These are phyloP conservation scores for Panzeria rudis DNA, from an alignment of 2,888 invertebrate genomes.

Conservation along the genomic window DNA sequence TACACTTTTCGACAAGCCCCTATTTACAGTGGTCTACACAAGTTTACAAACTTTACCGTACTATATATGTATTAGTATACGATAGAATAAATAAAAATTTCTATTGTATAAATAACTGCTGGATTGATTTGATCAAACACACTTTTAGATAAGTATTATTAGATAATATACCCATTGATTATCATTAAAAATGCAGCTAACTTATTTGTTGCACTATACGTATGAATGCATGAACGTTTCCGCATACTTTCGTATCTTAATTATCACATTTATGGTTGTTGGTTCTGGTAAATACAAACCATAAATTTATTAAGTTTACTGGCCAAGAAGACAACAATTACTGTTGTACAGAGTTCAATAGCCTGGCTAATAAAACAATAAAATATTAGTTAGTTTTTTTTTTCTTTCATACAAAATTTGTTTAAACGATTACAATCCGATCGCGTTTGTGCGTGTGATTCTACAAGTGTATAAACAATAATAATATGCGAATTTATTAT, in stretches of 20 bases:
- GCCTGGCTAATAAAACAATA: constrained; percentile 38
- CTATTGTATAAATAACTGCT: no score
- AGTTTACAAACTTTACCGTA: neutral
- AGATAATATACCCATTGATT: neutral
- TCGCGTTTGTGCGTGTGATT: neutral
- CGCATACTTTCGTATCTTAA: constrained; percentile 15
- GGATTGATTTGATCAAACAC: neutral
- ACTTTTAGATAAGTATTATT: neutral
- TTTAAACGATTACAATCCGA: neutral
- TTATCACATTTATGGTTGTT: neutral
- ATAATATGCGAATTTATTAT: constrained; percentile 15
- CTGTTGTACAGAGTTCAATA: constrained; percentile 25
- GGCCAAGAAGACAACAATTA: constrained; percentile 9
- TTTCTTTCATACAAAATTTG: constrained; percentile 9
- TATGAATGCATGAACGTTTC: neutral
- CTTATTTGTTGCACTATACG: neutral
- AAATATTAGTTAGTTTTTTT: constrained; percentile 3
- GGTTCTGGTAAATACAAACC: constrained; percentile 3
- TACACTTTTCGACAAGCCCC: neutral
- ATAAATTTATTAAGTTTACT: constrained; percentile 32
- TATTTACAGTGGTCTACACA: neutral
- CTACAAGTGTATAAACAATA: neutral
- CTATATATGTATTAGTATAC: neutral
- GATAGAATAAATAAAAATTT: no score
- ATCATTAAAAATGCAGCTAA: neutral